Percentiles rank a stretch among this genome's conserved stretches.
These are phyloP conservation scores for Macrotus californicus DNA, from an alignment of 2,113 vertebrate species.

Conservation along the genomic window DNA sequence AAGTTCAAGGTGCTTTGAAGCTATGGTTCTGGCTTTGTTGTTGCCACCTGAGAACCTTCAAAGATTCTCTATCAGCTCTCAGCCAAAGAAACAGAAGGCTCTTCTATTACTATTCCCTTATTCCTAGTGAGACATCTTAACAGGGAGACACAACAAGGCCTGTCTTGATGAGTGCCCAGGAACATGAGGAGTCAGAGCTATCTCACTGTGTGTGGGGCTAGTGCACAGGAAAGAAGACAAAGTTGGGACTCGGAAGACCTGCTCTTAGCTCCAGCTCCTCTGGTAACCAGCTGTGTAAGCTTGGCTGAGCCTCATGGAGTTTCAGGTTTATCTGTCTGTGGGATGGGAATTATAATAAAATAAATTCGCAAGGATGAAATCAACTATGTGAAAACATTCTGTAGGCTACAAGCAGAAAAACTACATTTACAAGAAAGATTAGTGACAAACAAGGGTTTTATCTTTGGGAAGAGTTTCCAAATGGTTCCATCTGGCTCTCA, in stretches of 20 bases:
- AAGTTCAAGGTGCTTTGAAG: constrained; percentile 2
- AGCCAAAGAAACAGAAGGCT: neutral
- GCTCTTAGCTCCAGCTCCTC: neutral
- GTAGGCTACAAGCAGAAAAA: neutral
- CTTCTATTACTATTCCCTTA: neutral
- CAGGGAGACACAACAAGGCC: fast-evolving
- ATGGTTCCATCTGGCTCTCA: neutral
- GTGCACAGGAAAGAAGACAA: neutral
- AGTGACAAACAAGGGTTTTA: neutral
- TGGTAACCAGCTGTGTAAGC: neutral
- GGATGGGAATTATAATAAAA: neutral
- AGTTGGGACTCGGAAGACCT: neutral
- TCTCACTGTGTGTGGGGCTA: neutral
- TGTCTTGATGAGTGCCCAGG: neutral
- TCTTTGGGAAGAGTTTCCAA: neutral
- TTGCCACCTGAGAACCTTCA: neutral
- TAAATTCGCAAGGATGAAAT: neutral
- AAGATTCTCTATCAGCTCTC: neutral
- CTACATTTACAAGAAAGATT: neutral
- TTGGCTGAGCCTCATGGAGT: neutral
- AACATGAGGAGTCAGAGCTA: neutral
- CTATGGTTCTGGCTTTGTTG: neutral
- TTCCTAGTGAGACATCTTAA: neutral
- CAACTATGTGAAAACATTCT: neutral
- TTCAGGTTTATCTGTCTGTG: neutral